phyloP scores from a whole-genome alignment of 2,113 vertebrate species.

The Acrocephalus kingi region DNA sequence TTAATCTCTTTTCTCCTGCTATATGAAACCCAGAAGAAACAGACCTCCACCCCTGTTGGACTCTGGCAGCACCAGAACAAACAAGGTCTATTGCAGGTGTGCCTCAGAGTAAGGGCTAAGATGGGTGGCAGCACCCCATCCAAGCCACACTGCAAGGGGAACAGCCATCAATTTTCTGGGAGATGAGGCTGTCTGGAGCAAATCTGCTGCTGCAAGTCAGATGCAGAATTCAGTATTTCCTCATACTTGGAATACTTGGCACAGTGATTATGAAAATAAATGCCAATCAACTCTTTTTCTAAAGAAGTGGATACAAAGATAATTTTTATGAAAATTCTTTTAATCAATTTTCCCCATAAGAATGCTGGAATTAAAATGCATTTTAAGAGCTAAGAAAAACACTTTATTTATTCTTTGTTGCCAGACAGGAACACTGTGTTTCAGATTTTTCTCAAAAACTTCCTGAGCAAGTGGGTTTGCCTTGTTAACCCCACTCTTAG shows the following conservation, averaged over 20 bases:
- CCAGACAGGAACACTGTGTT: constrained; percentile 6
- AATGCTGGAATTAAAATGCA: constrained; percentile 15
- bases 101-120: background rate
- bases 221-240: background rate
- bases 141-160: accelerated
- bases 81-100: background rate
- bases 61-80: background rate
- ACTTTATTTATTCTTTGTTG: background rate
- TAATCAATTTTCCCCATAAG: background rate
- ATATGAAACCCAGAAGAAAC: background rate
- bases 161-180: background rate
- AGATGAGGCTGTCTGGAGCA: background rate
- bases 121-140: background rate
- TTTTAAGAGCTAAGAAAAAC: constrained; percentile 41
- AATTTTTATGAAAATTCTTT: constrained; percentile 16
- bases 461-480: constrained; percentile 23
- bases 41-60: background rate
- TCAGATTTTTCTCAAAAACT: constrained; percentile 49
- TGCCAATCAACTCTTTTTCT: background rate
- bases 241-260: constrained; percentile 39
- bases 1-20: background rate
- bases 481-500: background rate
- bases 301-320: background rate
- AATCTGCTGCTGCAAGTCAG: background rate
- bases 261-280: constrained; percentile 30